These are phyloP conservation scores for Pomacea maculata DNA, from an alignment of 1,140 invertebrate genomes.

Conservation along the genomic window DNA sequence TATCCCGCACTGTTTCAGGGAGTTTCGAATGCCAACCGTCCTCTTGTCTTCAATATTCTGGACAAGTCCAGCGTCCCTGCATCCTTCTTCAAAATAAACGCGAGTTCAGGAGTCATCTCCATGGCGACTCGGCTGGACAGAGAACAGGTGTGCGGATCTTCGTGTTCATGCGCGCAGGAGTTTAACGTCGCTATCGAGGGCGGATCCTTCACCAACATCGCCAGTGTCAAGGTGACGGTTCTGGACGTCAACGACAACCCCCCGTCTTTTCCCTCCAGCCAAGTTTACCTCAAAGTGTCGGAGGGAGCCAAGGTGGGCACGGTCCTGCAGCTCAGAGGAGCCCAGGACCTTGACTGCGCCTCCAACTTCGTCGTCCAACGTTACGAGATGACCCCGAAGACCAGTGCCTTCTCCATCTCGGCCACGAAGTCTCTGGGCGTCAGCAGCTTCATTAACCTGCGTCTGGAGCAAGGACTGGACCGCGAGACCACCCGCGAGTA, in stretches of 20 bases:
- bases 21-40: constrained; percentile 18
- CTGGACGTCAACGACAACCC: constrained; percentile 50
- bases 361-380: constrained; percentile 35
- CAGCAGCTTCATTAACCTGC: constrained; percentile 38
- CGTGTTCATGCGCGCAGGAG: constrained; percentile 27
- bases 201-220: constrained; percentile 36
- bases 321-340: constrained; percentile 83
- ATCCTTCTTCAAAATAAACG: constrained; percentile 33
- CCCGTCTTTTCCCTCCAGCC: constrained; percentile 33
- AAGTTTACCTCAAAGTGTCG: constrained; percentile 33
- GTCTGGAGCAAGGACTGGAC: constrained; percentile 70
- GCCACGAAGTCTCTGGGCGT: constrained; percentile 36
- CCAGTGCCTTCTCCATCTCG: constrained; percentile 32
- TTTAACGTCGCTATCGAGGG: constrained; percentile 33
- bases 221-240: constrained; percentile 35
- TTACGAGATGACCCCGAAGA: constrained; percentile 29
- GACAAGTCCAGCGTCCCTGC: constrained; percentile 26
- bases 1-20: constrained; percentile 25
- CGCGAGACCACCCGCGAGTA: constrained; percentile 82
- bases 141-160: constrained; percentile 38
- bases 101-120: constrained; percentile 25
- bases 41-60: constrained; percentile 35
- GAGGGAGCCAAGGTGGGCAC: constrained; percentile 77
- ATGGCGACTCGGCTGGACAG: constrained; percentile 36
- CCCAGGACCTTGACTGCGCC: constrained; percentile 60